Conservation (phyloP, 1,140 invertebrate species). For the Drosophila hydei region DNA sequence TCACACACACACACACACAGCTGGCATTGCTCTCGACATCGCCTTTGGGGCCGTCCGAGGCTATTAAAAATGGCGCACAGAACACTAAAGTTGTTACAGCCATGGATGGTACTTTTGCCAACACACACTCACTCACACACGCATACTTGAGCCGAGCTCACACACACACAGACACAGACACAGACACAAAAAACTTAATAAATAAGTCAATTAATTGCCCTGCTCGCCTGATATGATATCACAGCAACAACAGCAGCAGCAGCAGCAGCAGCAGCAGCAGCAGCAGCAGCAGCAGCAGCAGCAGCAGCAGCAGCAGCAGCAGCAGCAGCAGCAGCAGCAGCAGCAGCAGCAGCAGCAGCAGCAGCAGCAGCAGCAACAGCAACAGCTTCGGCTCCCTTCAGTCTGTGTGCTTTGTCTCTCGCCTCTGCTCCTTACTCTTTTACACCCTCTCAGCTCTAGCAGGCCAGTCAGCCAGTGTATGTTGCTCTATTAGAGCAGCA, state of each 20-base stretch:
- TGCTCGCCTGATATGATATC: slow-evolving; percentile 61
- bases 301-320: too few relatives aligned
- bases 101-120: slow-evolving; percentile 48
- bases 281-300: too few relatives aligned
- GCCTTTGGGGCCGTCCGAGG: slow-evolving; percentile 65
- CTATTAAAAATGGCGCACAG: slow-evolving; percentile 77
- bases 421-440: not conserved
- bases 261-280: slow-evolving; percentile 34
- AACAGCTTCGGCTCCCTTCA: slow-evolving; percentile 56
- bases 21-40: slow-evolving; percentile 43
- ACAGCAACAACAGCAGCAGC: slow-evolving; percentile 43
- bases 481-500: slow-evolving; percentile 55
- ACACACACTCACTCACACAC: slow-evolving; percentile 10
- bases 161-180: slow-evolving; percentile 3
- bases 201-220: slow-evolving; percentile 80
- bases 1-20: slow-evolving; percentile 9
- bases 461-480: slow-evolving; percentile 24
- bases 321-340: slow-evolving; percentile 39
- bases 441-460: not conserved
- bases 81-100: slow-evolving; percentile 76
- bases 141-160: not conserved
- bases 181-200: slow-evolving; percentile 80
- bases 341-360: slow-evolving; percentile 39
- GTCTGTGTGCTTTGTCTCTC: slow-evolving; percentile 12
- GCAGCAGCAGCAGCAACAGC: slow-evolving; percentile 9